Evolutionary conservation across 2,888 invertebrate species (phyloP).

Genomic region (Eumerus sabulonum): DNA sequence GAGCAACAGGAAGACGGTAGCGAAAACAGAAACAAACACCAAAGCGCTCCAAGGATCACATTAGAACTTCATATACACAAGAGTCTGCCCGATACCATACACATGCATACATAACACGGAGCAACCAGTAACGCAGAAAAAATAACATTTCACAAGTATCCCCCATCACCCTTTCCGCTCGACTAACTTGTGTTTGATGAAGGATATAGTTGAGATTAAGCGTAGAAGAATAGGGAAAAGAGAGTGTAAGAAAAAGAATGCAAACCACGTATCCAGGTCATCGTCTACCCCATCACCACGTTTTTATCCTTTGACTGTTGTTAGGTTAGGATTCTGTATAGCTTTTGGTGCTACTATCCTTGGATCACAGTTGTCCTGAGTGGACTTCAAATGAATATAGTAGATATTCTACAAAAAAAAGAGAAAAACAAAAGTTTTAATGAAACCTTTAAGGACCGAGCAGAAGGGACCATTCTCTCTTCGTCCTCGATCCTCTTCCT

Average conservation of each 20-base stretch:
- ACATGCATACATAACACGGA: neutral
- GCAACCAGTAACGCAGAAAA: conserved; percentile 17
- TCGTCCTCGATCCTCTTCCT: conserved; percentile 7
- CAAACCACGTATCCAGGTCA: conserved; percentile 63
- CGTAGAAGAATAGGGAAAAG: neutral
- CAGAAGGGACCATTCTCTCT: conserved; percentile 26
- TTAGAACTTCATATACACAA: conserved; percentile 13
- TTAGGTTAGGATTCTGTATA: neutral
- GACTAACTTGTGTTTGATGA: conserved; percentile 11
- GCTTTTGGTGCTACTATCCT: conserved; percentile 3
- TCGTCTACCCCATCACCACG: conserved; percentile 34
- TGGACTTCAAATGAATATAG: conserved; percentile 7
- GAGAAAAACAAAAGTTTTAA: conserved; percentile 45
- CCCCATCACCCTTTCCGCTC: neutral
- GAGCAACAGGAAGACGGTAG: conserved; percentile 20
- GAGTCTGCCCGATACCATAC: neutral
- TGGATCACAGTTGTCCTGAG: too few species aligned
- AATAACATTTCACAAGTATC: conserved; percentile 30
- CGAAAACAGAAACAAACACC: neutral
- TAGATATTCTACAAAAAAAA: conserved; percentile 5
- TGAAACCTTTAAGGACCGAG: conserved; percentile 49
- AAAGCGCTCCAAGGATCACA: conserved; percentile 17
- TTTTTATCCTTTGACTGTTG: conserved; percentile 30
- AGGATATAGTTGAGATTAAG: neutral
- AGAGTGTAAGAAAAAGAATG: conserved; percentile 44